Base-by-base conservation (phyloP, 2,113 vertebrate genomes). In the Leptodactylus fuscus region DNA sequence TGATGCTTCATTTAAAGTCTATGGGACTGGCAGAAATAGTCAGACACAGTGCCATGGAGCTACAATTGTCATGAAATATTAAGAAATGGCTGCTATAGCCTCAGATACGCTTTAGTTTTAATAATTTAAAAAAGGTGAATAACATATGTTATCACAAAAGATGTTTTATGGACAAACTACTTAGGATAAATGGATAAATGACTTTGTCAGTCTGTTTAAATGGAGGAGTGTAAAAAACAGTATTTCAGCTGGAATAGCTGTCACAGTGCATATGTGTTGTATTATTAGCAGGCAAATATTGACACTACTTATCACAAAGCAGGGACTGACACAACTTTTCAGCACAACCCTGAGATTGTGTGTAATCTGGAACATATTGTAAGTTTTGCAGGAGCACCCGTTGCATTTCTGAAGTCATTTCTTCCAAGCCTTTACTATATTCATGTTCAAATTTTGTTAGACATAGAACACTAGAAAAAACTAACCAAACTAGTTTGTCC, bases 341-440 rank as follows among this genome's bases (percentile, higher is more conserved):
- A 81, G 78, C 76, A 81, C 84, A 81, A 46, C 36, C 77, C 77
- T 27, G 76, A 80, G 77, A 81, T 81, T 86, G 65, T 80, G 60
- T 86, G 73, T 86, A 58, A 79, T 81, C 58, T 86, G 84, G 84
- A 86, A 60, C 84, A 86, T 24, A 86, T 81, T 86, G 77, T 24
- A 18, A 70, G 48, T 81, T 81, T 70, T 86, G 49, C 76, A 58
- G 22, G 46, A 73, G 65, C 67, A 69, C 24, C 83, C 34, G 3
- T 73, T 32, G 46, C 65, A 86, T 86, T 70, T 73, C 65, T 86
- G 76, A 86, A 75, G 36, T 86, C 32, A 81, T 86, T 73, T 86
- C 38, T 85, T 80, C 83, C 83, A 58, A 29, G 6, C 48, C 10
- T 46, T 38, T 73, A 41, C 84, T 44, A 62, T 60, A 46, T 15